Percentiles rank a stretch among this genome's conserved stretches.
Conservation (phyloP, 2,113 vertebrate species). For the Daubentonia madagascariensis region DNA sequence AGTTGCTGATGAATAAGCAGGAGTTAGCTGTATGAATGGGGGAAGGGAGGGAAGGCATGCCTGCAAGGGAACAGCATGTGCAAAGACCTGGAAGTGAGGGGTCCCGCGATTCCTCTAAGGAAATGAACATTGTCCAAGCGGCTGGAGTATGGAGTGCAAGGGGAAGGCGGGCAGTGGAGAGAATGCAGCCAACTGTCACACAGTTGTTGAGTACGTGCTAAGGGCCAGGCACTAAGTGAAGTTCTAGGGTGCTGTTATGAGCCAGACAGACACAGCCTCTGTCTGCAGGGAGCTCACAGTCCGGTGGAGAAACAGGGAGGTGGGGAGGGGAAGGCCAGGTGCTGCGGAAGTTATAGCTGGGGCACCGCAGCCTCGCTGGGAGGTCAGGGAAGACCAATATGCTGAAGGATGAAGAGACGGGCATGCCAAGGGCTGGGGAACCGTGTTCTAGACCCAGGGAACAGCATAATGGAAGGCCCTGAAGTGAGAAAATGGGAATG, state of each 20-base stretch:
- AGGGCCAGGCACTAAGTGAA: not conserved
- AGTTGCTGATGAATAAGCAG: conserved; percentile 17
- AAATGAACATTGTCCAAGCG: not conserved
- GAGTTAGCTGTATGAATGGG: not conserved
- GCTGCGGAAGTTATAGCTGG: not conserved
- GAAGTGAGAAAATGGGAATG: not conserved
- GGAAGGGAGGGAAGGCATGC: not conserved
- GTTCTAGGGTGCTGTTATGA: not conserved
- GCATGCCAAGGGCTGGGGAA: not conserved
- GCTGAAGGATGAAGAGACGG: not conserved
- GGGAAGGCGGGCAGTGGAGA: not conserved
- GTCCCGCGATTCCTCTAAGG: not conserved
- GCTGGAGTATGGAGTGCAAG: not conserved
- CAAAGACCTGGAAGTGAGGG: not conserved
- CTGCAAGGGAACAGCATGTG: not conserved
- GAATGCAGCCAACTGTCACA: not conserved
- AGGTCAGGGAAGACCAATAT: not conserved
- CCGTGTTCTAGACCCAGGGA: not conserved
- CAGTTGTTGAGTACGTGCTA: not conserved
- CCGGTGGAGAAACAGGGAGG: not conserved
- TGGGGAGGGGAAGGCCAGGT: not conserved
- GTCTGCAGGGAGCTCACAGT: not conserved
- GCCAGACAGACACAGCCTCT: not conserved
- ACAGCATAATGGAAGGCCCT: not conserved
- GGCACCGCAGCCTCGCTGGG: not conserved